Percentiles rank a stretch among this genome's conserved stretches.
phyloP scores from a whole-genome alignment of 2,888 invertebrate genomes.

The Cynaeus angustus region DNA sequence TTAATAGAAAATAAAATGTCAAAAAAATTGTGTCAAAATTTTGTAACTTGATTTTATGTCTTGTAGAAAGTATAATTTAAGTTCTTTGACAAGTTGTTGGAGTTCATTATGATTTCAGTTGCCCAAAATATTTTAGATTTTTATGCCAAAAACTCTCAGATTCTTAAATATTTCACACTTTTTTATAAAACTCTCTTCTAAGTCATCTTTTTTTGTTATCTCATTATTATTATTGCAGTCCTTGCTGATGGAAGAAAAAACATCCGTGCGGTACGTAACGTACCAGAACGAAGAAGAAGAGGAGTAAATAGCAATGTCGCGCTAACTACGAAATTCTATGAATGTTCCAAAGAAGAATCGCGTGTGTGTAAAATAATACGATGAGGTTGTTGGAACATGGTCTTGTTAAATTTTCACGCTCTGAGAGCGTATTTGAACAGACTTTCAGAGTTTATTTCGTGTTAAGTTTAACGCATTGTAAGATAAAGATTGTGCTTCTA shows the following conservation, averaged over 20 bases:
- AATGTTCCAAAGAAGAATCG: constrained; percentile 44
- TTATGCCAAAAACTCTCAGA: too few relatives aligned
- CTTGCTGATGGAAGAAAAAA: constrained; percentile 91
- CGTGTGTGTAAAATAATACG: constrained; percentile 14
- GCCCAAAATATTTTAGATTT: too few relatives aligned
- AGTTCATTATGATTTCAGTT: too few relatives aligned
- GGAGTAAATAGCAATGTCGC: constrained; percentile 71
- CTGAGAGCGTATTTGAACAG: constrained; percentile 52
- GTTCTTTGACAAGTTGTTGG: too few relatives aligned
- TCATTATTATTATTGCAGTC: constrained; percentile 75
- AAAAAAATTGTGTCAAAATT: neutral
- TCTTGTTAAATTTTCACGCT: constrained; percentile 54
- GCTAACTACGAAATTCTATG: neutral
- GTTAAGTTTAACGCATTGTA: constrained; percentile 44
- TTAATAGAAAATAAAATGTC: constrained; percentile 18
- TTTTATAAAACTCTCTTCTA: too few relatives aligned
- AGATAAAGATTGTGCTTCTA: constrained; percentile 48
- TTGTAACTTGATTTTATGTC: too few relatives aligned
- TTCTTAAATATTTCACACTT: too few relatives aligned
- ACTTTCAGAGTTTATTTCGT: constrained; percentile 46
- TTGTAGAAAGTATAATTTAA: too few relatives aligned
- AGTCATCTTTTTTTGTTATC: too few relatives aligned
- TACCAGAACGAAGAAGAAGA: constrained; percentile 95
- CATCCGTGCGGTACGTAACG: constrained; percentile 95
- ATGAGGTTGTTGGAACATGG: constrained; percentile 48